Base-by-base conservation (phyloP, 1,140 invertebrate species). In the Choristoneura fumiferana region DNA sequence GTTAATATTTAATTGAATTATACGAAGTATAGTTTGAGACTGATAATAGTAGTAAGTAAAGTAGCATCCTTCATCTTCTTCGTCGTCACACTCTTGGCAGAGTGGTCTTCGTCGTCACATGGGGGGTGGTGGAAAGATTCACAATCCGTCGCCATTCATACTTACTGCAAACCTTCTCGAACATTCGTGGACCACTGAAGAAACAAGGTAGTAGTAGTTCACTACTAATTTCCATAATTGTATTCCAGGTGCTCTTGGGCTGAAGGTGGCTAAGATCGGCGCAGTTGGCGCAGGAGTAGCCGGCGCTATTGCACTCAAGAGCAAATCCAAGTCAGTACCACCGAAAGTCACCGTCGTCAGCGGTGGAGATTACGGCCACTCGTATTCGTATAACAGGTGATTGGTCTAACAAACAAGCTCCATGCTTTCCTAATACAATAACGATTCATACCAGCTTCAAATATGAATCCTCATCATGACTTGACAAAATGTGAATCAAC, bases 231-330 rank as follows among this genome's bases (percentile, higher is more conserved):
- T 29, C n/a, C 37, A 2, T 39, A 4, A 4, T 54, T 13, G 39
- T 68, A 65, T 57, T 62, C 12, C 72, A 87, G 83, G 83, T 49
- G 78, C 77, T 58, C 69, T 87, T 52, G 83, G 82, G 39, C 64
- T 87, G 53, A 87, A 87, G 57, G 84, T 78, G 57, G 84, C 78
- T 18, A 87, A 87, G 67, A 72, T 81, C 17, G 84, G 82, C 18
- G 84, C 76, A 33, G 75, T 81, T 9, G 82, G 75, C 18, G 84
- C 79, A 0, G 79, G 78, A 58, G 73, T 82, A 1, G 77, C 71
- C 1, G 78, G 77, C n/a, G 81, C 81, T 1, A 58, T 87, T 9
- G 83, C 83, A 4, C 71, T 81, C 8, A 84, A 87, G 69, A 73
- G 68, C 49, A 81, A 78, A 63, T 62, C 22, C 15, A 53, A 77